These are phyloP conservation scores for Notocelia uddmanniana DNA, from an alignment of 2,888 invertebrate species.

Conservation along the genomic window DNA sequence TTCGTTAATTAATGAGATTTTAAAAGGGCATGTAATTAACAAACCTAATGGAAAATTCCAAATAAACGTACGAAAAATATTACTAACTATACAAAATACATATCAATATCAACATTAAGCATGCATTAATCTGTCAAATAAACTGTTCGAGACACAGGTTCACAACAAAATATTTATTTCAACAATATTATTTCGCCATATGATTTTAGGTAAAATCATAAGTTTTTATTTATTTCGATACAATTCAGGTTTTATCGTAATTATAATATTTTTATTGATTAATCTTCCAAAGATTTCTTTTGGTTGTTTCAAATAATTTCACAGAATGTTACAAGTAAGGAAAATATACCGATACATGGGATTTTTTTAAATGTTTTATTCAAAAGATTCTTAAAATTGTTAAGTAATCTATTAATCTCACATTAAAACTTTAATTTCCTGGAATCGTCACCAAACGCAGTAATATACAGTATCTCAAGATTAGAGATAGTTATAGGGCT, in stretches of 20 bases:
- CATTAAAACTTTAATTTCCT: too few species aligned
- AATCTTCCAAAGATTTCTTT: neutral
- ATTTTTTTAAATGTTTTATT: neutral
- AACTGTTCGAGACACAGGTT: constrained; percentile 4
- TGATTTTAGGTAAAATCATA: neutral
- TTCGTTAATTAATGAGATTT: neutral
- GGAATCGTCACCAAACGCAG: too few species aligned
- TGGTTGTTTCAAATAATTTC: constrained; percentile 3
- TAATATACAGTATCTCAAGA: too few species aligned
- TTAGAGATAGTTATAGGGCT: too few species aligned
- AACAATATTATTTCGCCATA: too few species aligned
- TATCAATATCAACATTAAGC: constrained; percentile 17
- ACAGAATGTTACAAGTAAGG: constrained; percentile 8
- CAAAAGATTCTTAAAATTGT: too few species aligned
- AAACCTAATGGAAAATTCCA: constrained; percentile 7
- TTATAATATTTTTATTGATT: neutral
- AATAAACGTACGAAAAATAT: neutral
- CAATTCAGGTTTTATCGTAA: neutral
- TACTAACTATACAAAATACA: neutral
- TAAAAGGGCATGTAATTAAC: neutral
- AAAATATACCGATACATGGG: neutral
- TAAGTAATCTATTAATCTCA: too few species aligned
- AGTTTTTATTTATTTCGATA: neutral
- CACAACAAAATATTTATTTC: too few species aligned
- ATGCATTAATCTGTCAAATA: too few species aligned